A percentile compares a stretch with the other conserved stretches of the same genome.
These are phyloP conservation scores for Cataglyphis livida DNA, from an alignment of 2,888 invertebrate genomes.

Conservation along the genomic window DNA sequence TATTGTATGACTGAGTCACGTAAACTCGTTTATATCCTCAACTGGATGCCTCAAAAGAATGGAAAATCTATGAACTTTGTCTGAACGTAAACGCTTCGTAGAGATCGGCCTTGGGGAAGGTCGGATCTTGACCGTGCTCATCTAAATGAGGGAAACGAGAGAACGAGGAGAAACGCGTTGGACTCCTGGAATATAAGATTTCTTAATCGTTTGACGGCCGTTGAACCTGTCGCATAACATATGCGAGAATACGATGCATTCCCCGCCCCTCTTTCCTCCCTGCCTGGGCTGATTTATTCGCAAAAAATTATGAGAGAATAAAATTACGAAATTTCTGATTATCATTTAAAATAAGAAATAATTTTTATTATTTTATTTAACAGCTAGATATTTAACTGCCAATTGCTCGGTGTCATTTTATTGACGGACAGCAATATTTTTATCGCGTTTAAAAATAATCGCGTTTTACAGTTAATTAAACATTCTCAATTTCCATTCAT, in stretches of 20 bases:
- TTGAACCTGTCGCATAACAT: constrained; percentile 8
- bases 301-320: not conserved
- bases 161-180: constrained; percentile 34
- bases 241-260: not conserved
- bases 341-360: not conserved
- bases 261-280: not conserved
- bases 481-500: constrained; percentile 4
- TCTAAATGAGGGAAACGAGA: constrained; percentile 53
- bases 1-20: constrained; percentile 28
- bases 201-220: constrained; percentile 42
- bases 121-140: constrained; percentile 68
- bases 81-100: constrained; percentile 34
- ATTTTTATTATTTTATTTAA: not conserved
- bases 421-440: not conserved
- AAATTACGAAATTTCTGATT: constrained; percentile 6
- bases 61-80: constrained; percentile 66
- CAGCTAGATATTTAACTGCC: too few relatives aligned
- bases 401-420: not conserved
- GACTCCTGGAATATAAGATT: constrained; percentile 41
- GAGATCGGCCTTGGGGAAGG: constrained; percentile 75
- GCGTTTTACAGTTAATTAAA: constrained; percentile 14
- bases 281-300: not conserved
- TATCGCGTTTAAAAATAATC: not conserved
- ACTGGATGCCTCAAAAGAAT: constrained; percentile 47
- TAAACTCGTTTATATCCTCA: constrained; percentile 1